These are phyloP conservation scores for Lomographa bimaculata DNA, from an alignment of 2,888 invertebrate genomes.

Conservation along the genomic window DNA sequence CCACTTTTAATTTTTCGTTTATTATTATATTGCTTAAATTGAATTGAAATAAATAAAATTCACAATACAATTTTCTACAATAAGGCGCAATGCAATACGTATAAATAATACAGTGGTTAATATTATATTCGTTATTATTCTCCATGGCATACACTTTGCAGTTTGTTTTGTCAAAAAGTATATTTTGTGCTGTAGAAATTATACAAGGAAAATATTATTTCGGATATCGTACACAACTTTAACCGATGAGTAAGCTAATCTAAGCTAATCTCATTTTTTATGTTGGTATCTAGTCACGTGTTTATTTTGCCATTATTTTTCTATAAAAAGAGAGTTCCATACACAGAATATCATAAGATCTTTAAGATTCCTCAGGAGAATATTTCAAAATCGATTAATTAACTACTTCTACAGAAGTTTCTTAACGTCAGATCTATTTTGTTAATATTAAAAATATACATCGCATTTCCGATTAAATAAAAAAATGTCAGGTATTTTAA, in stretches of 20 bases:
- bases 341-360: slow-evolving; percentile 29
- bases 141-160: slow-evolving; percentile 30
- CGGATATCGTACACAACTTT: no score
- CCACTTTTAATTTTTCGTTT: slow-evolving; percentile 70
- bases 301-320: slow-evolving; percentile 1
- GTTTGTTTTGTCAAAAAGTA: not conserved
- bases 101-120: slow-evolving; percentile 42
- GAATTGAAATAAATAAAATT: slow-evolving; percentile 76
- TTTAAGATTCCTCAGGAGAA: slow-evolving; percentile 17
- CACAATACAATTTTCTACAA: slow-evolving; percentile 62
- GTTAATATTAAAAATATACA: slow-evolving; percentile 23
- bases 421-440: slow-evolving; percentile 26
- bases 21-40: slow-evolving; percentile 80
- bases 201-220: no score
- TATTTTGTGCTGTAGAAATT: slow-evolving; percentile 1
- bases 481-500: slow-evolving; percentile 22
- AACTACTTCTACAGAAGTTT: slow-evolving; percentile 14
- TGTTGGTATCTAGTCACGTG: no score
- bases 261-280: no score
- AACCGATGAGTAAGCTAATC: no score
- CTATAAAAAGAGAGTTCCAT: not conserved
- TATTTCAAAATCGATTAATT: slow-evolving; percentile 15
- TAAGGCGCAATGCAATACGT: slow-evolving; percentile 61
- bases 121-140: slow-evolving; percentile 15
- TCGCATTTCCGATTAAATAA: slow-evolving; percentile 1